A percentile compares a stretch with the other conserved stretches of the same genome.
Evolutionary conservation across 2,113 vertebrate genomes (phyloP).

Genomic region (Donacobius atricapilla): DNA sequence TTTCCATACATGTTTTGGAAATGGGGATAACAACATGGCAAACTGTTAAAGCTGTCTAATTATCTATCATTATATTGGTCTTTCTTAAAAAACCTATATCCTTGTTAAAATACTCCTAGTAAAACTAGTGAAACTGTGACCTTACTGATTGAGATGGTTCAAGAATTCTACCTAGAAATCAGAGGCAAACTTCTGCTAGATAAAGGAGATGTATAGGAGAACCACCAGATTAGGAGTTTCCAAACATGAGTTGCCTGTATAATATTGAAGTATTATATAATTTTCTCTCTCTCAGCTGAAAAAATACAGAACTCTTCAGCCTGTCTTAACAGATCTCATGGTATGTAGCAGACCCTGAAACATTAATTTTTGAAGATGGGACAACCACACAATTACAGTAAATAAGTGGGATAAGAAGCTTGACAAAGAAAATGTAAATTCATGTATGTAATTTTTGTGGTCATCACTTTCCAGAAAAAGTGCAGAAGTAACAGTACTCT

Average conservation of each 20-base stretch:
- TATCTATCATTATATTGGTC: fast-evolving
- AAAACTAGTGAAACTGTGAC: background rate
- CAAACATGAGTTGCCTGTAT: fast-evolving
- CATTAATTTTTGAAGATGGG: background rate
- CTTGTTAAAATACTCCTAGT: background rate
- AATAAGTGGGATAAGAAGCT: background rate
- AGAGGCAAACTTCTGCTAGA: background rate
- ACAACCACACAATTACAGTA: fast-evolving
- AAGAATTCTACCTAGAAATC: background rate
- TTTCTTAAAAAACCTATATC: background rate
- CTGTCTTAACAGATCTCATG: fast-evolving
- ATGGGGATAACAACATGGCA: background rate
- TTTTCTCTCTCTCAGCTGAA: background rate
- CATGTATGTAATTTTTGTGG: background rate
- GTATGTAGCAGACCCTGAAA: background rate
- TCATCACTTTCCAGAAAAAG: background rate
- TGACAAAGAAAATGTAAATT: background rate
- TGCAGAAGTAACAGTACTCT: background rate
- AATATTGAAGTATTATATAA: background rate
- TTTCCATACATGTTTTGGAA: background rate
- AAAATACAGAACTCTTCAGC: background rate
- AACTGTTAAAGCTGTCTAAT: background rate
- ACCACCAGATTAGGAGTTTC: background rate
- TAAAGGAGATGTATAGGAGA: background rate
- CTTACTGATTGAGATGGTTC: background rate